These are phyloP conservation scores for Ennomos quercinarius DNA, from an alignment of 2,888 invertebrate species.

Conservation along the genomic window DNA sequence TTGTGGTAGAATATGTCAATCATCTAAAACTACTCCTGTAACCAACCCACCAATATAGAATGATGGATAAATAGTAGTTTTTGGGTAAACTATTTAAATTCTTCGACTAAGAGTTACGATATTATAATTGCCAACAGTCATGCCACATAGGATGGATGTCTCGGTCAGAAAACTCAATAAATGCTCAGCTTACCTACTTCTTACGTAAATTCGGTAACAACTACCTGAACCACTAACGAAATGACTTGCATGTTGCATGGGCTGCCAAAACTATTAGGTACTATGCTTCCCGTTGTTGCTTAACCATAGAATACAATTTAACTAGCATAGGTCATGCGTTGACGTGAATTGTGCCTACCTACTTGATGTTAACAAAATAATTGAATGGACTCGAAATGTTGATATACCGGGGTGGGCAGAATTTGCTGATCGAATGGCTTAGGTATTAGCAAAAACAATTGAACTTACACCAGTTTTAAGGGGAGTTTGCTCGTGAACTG, in stretches of 20 bases:
- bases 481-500: too few relatives aligned
- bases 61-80: too few relatives aligned
- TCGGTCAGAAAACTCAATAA: conserved; percentile 20
- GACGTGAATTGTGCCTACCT: background rate
- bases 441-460: too few relatives aligned
- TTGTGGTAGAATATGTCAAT: too few relatives aligned
- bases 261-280: conserved; percentile 9
- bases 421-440: too few relatives aligned
- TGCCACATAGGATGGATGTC: conserved; percentile 12
- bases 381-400: too few relatives aligned
- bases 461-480: too few relatives aligned
- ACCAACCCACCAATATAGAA: background rate
- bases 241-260: conserved; percentile 20
- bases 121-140: conserved; percentile 20
- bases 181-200: background rate
- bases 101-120: conserved; percentile 12
- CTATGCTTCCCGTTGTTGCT: conserved; percentile 15
- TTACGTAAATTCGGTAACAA: conserved; percentile 29
- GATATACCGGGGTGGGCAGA: too few relatives aligned
- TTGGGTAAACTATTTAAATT: too few relatives aligned
- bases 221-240: conserved; percentile 23
- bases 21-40: too few relatives aligned
- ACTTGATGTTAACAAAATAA: too few relatives aligned
- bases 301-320: conserved; percentile 20
- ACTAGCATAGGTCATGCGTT: conserved; percentile 7